phyloP scores from a whole-genome alignment of 2,797 vertebrate genomes.

The Kryptopterus vitreolus region DNA sequence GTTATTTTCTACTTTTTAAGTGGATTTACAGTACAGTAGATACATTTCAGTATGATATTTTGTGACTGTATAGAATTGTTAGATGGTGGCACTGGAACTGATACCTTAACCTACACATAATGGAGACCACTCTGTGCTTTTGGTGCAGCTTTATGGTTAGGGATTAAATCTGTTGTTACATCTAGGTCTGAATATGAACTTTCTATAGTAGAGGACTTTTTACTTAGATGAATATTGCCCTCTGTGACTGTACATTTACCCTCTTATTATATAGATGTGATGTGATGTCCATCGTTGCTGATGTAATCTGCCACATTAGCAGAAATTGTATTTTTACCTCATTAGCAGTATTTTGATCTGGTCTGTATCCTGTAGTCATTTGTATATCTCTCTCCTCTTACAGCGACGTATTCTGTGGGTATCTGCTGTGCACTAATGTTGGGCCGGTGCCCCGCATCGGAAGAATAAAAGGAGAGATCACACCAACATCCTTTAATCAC shows the following conservation, averaged over 20 bases:
- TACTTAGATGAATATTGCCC: neutral
- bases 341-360: neutral
- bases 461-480: constrained; percentile 90
- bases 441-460: constrained; percentile 89
- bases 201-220: neutral
- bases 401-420: constrained; percentile 98
- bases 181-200: neutral
- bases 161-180: neutral
- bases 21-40: neutral
- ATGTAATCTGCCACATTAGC: neutral
- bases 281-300: neutral
- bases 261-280: neutral
- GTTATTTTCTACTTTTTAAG: neutral
- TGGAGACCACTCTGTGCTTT: neutral
- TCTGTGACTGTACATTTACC: neutral
- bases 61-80: neutral
- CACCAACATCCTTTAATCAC: constrained; percentile 91
- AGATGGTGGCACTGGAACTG: neutral
- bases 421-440: constrained; percentile 91
- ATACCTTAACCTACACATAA: neutral
- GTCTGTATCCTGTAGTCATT: neutral
- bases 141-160: neutral
- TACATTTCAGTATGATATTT: neutral
- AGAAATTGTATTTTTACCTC: neutral
- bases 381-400: constrained; percentile 13